Evolutionary conservation across 2,888 invertebrate genomes (phyloP).

Genomic region (Drosophila stalkeri): DNA sequence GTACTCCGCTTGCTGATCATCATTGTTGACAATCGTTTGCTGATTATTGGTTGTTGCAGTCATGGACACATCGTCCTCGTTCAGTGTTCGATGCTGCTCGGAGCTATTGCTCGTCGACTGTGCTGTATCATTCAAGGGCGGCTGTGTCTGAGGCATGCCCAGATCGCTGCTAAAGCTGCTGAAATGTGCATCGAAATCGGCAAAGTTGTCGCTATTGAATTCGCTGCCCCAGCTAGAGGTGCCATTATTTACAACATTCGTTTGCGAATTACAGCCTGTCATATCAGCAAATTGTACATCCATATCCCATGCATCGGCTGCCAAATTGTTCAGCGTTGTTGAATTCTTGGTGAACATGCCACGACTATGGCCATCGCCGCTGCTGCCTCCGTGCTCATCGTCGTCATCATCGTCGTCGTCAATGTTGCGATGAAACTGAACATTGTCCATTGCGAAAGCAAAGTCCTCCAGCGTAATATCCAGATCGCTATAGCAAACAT

Average conservation of each 20-base stretch:
- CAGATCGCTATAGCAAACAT: conserved; percentile 63
- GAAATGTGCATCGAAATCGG: conserved; percentile 84
- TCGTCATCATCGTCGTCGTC: conserved; percentile 76
- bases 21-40: conserved; percentile 25
- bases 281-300: conserved; percentile 77
- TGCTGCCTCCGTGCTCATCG: conserved; percentile 55
- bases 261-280: conserved; percentile 46
- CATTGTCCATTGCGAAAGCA: conserved; percentile 77
- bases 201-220: conserved; percentile 83
- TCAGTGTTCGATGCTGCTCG: conserved; percentile 29
- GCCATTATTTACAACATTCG: conserved; percentile 52
- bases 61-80: conserved; percentile 45
- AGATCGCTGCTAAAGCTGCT: conserved; percentile 80
- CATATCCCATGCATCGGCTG: conserved; percentile 80
- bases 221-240: conserved; percentile 76
- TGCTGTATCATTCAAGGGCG: conserved; percentile 15
- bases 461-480: conserved; percentile 70
- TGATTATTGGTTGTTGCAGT: conserved; percentile 7
- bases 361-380: conserved; percentile 62
- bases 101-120: conserved; percentile 18
- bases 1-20: conserved; percentile 71
- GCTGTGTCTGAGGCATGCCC: conserved; percentile 55
- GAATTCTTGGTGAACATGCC: conserved; percentile 69
- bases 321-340: conserved; percentile 59
- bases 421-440: conserved; percentile 72